phyloP scores from a whole-genome alignment of 2,888 invertebrate genomes.

The Agrochola circellaris region DNA sequence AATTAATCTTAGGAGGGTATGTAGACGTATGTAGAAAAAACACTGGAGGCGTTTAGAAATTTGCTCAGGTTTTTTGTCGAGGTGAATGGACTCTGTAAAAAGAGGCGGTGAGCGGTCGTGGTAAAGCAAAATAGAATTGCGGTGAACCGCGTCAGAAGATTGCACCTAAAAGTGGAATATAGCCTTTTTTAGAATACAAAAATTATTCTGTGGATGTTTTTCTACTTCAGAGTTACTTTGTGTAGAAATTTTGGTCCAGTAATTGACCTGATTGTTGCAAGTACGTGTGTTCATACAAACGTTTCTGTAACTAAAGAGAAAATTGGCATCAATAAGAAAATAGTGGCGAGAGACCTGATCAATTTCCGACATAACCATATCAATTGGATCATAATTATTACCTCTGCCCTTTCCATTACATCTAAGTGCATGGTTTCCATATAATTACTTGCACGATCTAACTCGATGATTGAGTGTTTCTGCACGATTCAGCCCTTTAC shows the following conservation, averaged over 20 bases:
- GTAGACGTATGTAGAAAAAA: constrained; percentile 44
- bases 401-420: constrained; percentile 52
- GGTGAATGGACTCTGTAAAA: constrained; percentile 58
- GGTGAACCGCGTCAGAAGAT: constrained; percentile 58
- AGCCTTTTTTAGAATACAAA: constrained; percentile 17
- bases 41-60: constrained; percentile 53
- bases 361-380: constrained; percentile 40
- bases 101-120: constrained; percentile 28
- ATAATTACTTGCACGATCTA: constrained; percentile 61
- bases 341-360: constrained; percentile 8
- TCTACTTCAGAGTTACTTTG: constrained; percentile 20
- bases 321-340: constrained; percentile 30
- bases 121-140: constrained; percentile 46
- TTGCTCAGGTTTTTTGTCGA: constrained; percentile 54
- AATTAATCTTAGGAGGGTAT: constrained; percentile 29
- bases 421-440: constrained; percentile 41
- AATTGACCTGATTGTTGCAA: constrained; percentile 25
- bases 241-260: constrained; percentile 16
- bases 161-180: constrained; percentile 41
- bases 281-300: constrained; percentile 27
- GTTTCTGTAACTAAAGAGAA: constrained; percentile 26
- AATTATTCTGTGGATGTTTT: constrained; percentile 17
- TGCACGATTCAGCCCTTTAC: constrained; percentile 64
- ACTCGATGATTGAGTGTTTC: constrained; percentile 59
- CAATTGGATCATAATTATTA: constrained; percentile 52